Base-by-base conservation (phyloP, 1,140 invertebrate species). In the Hylaeus anthracinus region DNA sequence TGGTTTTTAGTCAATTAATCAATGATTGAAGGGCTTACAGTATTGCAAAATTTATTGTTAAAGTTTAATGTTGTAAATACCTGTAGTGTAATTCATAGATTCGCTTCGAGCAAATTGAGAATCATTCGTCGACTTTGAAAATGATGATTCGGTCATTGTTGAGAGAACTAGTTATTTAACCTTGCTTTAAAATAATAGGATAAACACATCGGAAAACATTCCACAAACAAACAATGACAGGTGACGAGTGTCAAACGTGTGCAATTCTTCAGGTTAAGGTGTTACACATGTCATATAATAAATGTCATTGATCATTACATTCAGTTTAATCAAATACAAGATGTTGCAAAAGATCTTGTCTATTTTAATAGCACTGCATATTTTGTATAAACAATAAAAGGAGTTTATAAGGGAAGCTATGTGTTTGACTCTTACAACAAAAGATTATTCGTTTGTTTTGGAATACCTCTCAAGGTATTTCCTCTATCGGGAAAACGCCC, bases 21-120 rank as follows among this genome's bases (percentile, higher is more conserved):
- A 5, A 8, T 48, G 8, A 5, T 48, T 48, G 45, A 4, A 48
- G 45, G 45, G 8, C 45, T 48, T 5, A 48, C 45, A 6, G 45
- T 48, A 48, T 74, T 10, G 39, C 3, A 56, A 53, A 66, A 75
- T 63, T 45, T 70, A 84, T 71, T 71, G 45, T 26, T 72, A 12
- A 73, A 60, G 51, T 51, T 64, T 71, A 3, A 63, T 2, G 2
- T 39, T 12, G 61, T 58, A 51, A 72, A 83, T 81, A 91, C 90
- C 90, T 2, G 83, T 56, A 15, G 64, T 86, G 10, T 90, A 91
- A 80, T 90, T 88, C 1, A 77, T 58, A 55, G 89, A 69, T 78
- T 91, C 90, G 58, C 79, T 88, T 84, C 83, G 84, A 43, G 79
- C 58, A 41, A 88, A 85, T 2, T 79, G 79, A 0, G 66, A 72